Conservation (phyloP, 1,140 invertebrate species). For the Chrysomallon squamiferum region DNA sequence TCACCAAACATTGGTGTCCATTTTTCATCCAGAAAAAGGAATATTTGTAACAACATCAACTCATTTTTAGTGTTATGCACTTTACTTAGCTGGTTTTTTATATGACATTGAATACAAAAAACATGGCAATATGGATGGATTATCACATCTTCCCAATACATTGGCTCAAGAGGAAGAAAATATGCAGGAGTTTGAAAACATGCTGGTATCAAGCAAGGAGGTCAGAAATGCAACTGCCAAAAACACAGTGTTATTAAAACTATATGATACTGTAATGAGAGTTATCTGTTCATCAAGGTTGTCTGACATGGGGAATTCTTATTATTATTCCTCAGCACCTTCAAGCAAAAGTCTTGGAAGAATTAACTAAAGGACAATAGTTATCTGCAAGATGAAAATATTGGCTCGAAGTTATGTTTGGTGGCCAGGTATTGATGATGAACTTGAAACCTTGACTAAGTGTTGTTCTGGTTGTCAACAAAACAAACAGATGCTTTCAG, state of each 20-base stretch:
- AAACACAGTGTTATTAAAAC: slow-evolving; percentile 7
- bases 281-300: slow-evolving; percentile 18
- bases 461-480: slow-evolving; percentile 30
- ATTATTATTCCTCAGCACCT: slow-evolving; percentile 13
- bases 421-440: slow-evolving; percentile 63
- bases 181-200: neutral
- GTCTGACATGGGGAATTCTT: slow-evolving; percentile 16
- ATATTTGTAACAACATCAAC: no score
- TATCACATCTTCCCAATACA: no score
- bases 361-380: slow-evolving; percentile 25
- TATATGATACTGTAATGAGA: slow-evolving; percentile 10
- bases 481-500: slow-evolving; percentile 12
- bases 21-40: no score
- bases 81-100: no score
- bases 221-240: neutral
- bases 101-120: no score
- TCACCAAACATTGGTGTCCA: no score
- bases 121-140: no score
- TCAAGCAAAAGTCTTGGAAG: slow-evolving; percentile 1
- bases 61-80: no score
- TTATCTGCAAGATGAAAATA: slow-evolving; percentile 62
- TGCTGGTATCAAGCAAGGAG: neutral
- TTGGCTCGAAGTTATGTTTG: slow-evolving; percentile 60
- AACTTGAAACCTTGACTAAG: slow-evolving; percentile 49
- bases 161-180: no score